phyloP scores from a whole-genome alignment of 2,113 vertebrate genomes.

The Spilogale gracilis region DNA sequence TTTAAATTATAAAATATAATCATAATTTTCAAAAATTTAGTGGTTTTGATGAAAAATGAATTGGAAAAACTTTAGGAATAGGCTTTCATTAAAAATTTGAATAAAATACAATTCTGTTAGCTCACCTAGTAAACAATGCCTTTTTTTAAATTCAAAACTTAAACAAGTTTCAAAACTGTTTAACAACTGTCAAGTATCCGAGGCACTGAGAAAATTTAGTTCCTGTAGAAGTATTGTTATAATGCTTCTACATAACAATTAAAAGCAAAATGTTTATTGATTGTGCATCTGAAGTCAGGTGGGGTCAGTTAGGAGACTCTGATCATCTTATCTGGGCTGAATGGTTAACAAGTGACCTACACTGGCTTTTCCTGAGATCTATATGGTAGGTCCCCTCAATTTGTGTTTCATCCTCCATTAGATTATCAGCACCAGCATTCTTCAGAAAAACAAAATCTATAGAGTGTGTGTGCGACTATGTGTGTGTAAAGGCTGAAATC shows the following conservation, averaged over 20 bases:
- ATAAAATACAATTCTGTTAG: background rate
- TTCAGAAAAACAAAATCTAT: background rate
- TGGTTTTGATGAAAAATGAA: background rate
- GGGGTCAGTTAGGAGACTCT: background rate
- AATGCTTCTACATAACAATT: background rate
- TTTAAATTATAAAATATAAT: background rate
- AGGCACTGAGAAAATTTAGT: background rate
- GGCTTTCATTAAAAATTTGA: background rate
- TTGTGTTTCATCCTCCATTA: background rate
- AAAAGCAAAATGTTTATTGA: background rate
- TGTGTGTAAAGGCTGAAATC: background rate
- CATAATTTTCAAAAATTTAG: background rate
- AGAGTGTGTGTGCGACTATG: accelerated
- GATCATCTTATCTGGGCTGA: background rate
- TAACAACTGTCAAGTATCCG: background rate
- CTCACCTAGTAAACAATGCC: background rate
- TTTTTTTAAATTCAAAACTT: background rate
- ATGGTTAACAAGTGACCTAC: background rate
- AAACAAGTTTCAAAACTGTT: background rate
- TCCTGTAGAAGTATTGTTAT: background rate
- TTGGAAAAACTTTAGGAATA: background rate
- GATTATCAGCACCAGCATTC: background rate
- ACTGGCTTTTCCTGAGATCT: background rate
- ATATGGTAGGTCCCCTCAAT: background rate
- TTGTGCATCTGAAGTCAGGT: background rate